Conservation (phyloP, 2,113 vertebrate species). For the Pterocles burchelli region DNA sequence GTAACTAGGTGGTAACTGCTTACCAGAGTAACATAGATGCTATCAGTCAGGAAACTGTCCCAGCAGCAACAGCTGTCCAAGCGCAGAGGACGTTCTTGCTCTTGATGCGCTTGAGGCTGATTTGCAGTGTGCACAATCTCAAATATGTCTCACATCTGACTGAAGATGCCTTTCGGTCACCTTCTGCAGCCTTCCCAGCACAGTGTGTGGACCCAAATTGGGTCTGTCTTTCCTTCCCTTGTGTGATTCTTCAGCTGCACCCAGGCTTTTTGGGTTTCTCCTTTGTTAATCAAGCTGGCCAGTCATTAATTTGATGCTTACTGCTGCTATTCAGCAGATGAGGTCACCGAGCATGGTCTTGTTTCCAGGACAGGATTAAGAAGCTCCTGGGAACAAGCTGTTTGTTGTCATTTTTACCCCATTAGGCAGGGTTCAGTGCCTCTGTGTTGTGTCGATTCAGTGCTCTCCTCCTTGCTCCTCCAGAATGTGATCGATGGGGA, state of each 20-base stretch:
- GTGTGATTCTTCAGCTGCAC: background rate
- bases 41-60: background rate
- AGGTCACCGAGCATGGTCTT: background rate
- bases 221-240: background rate
- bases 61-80: background rate
- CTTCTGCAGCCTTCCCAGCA: background rate
- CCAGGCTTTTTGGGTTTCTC: background rate
- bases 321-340: slow-evolving; percentile 38
- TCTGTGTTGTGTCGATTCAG: background rate
- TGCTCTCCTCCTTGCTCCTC: background rate
- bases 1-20: background rate
- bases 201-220: rapidly evolving
- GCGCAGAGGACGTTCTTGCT: background rate
- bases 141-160: background rate
- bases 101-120: background rate
- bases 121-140: background rate
- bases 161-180: background rate
- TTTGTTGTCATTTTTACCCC: background rate
- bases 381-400: slow-evolving; percentile 25
- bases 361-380: slow-evolving; percentile 51
- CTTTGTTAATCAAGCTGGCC: background rate
- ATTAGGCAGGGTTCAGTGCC: slow-evolving; percentile 34
- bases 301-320: slow-evolving; percentile 30
- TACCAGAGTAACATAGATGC: background rate
- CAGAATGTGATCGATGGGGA: slow-evolving; percentile 99